Evolutionary conservation across 2,797 vertebrate genomes (phyloP), one percentile per base, ranked within the genome.

Genomic region (Tolypeutes matacus): DNA sequence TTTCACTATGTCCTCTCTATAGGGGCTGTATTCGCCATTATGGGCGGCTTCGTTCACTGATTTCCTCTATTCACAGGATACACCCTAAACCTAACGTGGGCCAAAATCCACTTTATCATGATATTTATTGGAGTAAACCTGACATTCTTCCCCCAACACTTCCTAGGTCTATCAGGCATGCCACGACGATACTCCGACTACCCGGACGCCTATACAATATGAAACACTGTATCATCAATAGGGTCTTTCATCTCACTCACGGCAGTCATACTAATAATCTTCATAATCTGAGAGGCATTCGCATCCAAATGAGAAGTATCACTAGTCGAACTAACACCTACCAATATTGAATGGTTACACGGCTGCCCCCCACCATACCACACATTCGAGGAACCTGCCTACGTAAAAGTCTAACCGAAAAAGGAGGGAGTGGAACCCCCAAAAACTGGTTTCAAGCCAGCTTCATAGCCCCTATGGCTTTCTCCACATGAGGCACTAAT

Each of bases 311-410:
- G 97, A 12, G 86, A 98, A 86, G 96, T 98, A 0, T 0, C 89
- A 0, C 73, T 95, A 0, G 69, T 97, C 0, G 96, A 97, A 13
- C 0, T 97, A 98, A 27, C 60, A 7, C 67, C 29, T 31, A 51
- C 70, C 34, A 73, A 12, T 27, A 10, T 20, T 1, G 78, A 89
- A 6, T 98, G 98, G 93, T 84, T 98, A 0, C 95, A 98, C 0
- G 98, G 98, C 0, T 98, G 94, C 1, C 98, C 98, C 0, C 98
- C 98, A 0, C 98, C 98, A 0, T 96, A 98, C 0, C 98, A 98
- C n/a, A 98, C 51, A 53, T 53, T 53, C 51, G 51, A 53, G 10
- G 51, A 53, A 17, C 51, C 51, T 9, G 17, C 51, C 10, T 53
- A 13, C 17, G 17, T 53, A 13, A 53, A 53, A 53, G 51, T 53